A percentile compares a stretch with the other conserved stretches of the same genome.
These are phyloP conservation scores for Papilio aristodemus DNA, from an alignment of 1,140 invertebrate species.

Conservation along the genomic window DNA sequence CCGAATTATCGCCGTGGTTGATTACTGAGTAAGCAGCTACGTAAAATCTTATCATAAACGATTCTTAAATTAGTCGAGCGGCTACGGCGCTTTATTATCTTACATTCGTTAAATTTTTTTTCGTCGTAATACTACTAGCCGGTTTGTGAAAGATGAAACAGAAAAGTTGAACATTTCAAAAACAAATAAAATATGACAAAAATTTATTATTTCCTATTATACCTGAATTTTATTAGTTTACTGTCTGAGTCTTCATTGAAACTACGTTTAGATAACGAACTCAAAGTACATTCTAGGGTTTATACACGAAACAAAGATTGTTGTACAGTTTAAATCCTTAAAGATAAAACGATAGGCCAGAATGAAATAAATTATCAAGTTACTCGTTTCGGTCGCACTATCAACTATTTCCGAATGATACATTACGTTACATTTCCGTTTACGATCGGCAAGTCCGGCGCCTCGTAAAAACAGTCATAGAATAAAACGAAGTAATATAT, in stretches of 20 bases:
- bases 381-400: neutral
- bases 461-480: neutral
- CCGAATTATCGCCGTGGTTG: neutral
- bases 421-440: slow-evolving; percentile 1
- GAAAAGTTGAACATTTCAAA: too few relatives aligned
- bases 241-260: too few relatives aligned
- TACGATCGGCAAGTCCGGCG: neutral
- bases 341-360: neutral
- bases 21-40: slow-evolving; percentile 9
- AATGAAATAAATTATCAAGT: neutral
- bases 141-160: too few relatives aligned
- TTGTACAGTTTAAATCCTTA: neutral
- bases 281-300: too few relatives aligned
- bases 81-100: slow-evolving; percentile 7
- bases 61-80: slow-evolving; percentile 10
- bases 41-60: slow-evolving; percentile 19
- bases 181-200: too few relatives aligned
- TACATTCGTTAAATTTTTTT: neutral
- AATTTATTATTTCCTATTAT: too few relatives aligned
- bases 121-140: too few relatives aligned
- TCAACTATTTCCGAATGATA: slow-evolving; percentile 16
- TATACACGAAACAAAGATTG: neutral
- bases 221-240: too few relatives aligned
- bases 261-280: too few relatives aligned
- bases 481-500: neutral